Percentiles rank a stretch among this genome's conserved stretches.
phyloP scores from a whole-genome alignment of 2,113 vertebrate species.

The Calyptommatus sinebrachiatus region DNA sequence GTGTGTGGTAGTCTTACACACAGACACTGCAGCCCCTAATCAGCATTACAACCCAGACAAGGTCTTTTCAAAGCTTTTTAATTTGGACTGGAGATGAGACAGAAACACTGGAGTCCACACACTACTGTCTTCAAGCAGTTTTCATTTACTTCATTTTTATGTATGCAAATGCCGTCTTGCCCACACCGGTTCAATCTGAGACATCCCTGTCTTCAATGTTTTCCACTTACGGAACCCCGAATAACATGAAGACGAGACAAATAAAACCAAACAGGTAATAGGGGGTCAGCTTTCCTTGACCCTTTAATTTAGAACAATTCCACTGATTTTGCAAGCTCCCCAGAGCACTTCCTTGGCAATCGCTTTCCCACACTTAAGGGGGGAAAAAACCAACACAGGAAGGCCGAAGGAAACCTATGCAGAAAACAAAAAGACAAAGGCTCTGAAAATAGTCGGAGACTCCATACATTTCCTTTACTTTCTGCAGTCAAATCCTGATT shows the following conservation, averaged over 20 bases:
- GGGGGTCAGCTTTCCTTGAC: constrained; percentile 68
- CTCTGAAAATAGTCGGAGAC: constrained; percentile 63
- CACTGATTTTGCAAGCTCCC: constrained; percentile 59
- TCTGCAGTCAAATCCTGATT: constrained; percentile 19
- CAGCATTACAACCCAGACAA: no score
- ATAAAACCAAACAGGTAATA: constrained; percentile 57
- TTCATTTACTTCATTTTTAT: no score
- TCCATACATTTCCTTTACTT: constrained; percentile 71
- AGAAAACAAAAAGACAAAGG: constrained; percentile 69
- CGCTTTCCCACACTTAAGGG: constrained; percentile 70
- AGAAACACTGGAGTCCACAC: no score
- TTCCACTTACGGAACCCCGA: not conserved
- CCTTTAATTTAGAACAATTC: constrained; percentile 72
- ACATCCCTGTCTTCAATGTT: not conserved
- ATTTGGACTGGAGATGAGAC: no score
- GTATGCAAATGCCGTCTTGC: no score
- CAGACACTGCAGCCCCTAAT: no score
- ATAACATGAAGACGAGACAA: constrained; percentile 31
- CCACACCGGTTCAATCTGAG: no score
- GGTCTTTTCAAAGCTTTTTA: no score
- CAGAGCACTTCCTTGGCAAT: constrained; percentile 70
- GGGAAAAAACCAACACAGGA: constrained; percentile 70
- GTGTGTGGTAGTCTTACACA: no score
- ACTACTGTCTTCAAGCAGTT: no score
- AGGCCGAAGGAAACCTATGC: constrained; percentile 71